A percentile compares a stretch with the other conserved stretches of the same genome.
These are phyloP conservation scores for Aulostomus chinensis DNA, from an alignment of 2,797 vertebrate genomes.

Conservation along the genomic window DNA sequence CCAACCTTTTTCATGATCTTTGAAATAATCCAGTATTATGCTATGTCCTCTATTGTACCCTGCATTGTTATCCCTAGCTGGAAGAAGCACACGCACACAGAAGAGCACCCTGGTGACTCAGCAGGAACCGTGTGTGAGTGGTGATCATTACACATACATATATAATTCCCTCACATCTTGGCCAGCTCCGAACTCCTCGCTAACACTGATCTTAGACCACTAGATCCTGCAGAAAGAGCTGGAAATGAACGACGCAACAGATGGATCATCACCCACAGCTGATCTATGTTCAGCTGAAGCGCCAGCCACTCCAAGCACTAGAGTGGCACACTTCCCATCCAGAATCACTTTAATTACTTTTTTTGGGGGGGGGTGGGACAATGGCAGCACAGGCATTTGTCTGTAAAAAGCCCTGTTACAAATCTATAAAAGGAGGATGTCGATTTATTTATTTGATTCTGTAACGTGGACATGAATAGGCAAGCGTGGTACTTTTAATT, in stretches of 20 bases:
- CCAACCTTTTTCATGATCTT: too few species aligned
- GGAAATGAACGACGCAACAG: slow-evolving; percentile 37
- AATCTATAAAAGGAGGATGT: slow-evolving; percentile 26
- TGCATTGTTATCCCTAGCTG: too few species aligned
- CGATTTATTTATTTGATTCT: slow-evolving; percentile 32
- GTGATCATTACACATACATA: slow-evolving; percentile 17
- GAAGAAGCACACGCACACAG: slow-evolving; percentile 11
- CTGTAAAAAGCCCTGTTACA: slow-evolving; percentile 13
- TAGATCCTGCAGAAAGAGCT: slow-evolving; percentile 33
- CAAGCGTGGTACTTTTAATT: slow-evolving; percentile 57
- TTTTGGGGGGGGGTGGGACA: slow-evolving; percentile 7
- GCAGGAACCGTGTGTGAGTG: slow-evolving; percentile 59
- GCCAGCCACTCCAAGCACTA: slow-evolving; percentile 2
- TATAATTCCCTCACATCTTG: slow-evolving; percentile 47
- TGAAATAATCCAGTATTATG: too few species aligned
- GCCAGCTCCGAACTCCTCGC: slow-evolving; percentile 30
- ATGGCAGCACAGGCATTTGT: slow-evolving; percentile 6
- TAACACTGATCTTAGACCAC: slow-evolving; percentile 57
- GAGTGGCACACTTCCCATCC: slow-evolving; percentile 16
- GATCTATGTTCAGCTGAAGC: slow-evolving; percentile 37
- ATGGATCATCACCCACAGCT: slow-evolving; percentile 36
- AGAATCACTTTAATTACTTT: slow-evolving; percentile 25
- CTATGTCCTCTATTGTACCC: too few species aligned
- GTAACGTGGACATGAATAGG: slow-evolving; percentile 57
- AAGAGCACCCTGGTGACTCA: slow-evolving; percentile 52